Base-by-base conservation (phyloP, 2,113 vertebrate genomes). In the Spea multiplicata region DNA sequence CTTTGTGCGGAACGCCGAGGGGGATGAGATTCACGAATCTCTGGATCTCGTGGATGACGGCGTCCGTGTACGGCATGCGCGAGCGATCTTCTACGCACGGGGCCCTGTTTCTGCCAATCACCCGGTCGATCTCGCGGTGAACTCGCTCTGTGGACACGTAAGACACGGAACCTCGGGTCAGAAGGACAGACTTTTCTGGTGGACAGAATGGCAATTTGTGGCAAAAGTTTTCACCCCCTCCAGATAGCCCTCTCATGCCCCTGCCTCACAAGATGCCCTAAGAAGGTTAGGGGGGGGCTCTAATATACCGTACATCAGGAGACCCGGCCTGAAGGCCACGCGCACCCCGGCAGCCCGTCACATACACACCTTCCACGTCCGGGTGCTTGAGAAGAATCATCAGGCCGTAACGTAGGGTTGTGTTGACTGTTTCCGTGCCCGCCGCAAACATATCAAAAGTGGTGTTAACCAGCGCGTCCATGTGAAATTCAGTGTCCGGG, bases 381-480 rank as follows among this genome's bases (percentile, higher is more conserved):
- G 90, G 88, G 53, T 89, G 52, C 66, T 88, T 90, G 69, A 90
- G 77, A 81, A 92, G 83, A 44, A 91, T 68, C 76, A 93, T 81
- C 14, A 91, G 12, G 12, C 79, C 81, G 0, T 91, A 89, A 76
- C 75, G 84, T 8, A 92, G 2, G 0, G 90, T 92, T 8, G 84
- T 83, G 65, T 86, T 80, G 0, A 71, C 86, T 2, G 89, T 91
- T 69, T 91, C 89, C 47, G 83, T 91, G 4, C 87, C 89, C 0
- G 85, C 90, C 50, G 6, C 14, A 74, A 91, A 86, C n/a, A 92
- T 0, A 52, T 86, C 86, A 73, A 69, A 82, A 3, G 79, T 5
- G 0, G 78, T 81, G 8, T 2, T 8, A n/a, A 85, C 0, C 48
- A 89, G 30, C 44, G 85, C 89, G 3, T 71, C 13, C 74, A 66